Conservation (phyloP, 1,140 invertebrate species). For the Himalopsyche phryganea region DNA sequence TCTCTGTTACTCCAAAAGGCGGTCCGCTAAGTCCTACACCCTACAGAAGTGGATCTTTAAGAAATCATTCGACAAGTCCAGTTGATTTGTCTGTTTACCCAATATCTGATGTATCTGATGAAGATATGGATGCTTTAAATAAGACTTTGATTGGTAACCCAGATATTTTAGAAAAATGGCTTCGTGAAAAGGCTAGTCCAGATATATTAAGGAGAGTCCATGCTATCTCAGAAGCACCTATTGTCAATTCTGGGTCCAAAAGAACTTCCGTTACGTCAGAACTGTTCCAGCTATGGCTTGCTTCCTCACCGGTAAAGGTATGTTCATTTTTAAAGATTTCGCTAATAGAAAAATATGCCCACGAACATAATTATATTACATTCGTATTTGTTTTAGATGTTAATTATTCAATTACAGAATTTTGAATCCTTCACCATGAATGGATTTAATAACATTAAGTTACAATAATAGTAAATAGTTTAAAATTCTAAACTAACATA, state of each 20-base stretch:
- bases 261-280: slow-evolving; percentile 80
- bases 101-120: slow-evolving; percentile 25
- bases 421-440: no score
- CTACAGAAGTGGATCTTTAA: slow-evolving; percentile 5
- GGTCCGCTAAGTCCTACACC: slow-evolving; percentile 21
- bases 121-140: slow-evolving; percentile 28
- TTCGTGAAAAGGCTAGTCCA: slow-evolving; percentile 64
- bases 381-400: no score
- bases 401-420: no score
- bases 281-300: slow-evolving; percentile 77
- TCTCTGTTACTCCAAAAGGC: slow-evolving; percentile 8
- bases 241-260: slow-evolving; percentile 50
- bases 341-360: background rate
- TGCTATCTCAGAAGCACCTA: slow-evolving; percentile 50
- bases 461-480: no score
- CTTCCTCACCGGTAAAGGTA: slow-evolving; percentile 70
- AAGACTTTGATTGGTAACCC: slow-evolving; percentile 54
- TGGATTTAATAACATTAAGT: no score
- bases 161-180: slow-evolving; percentile 63
- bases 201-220: slow-evolving; percentile 59
- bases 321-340: slow-evolving; percentile 23
- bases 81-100: slow-evolving; percentile 14
- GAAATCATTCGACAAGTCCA: slow-evolving; percentile 24
- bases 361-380: no score
- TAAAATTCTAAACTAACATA: no score